Conservation (phyloP, 2,797 vertebrate genomes). For the Fundulus diaphanus region DNA sequence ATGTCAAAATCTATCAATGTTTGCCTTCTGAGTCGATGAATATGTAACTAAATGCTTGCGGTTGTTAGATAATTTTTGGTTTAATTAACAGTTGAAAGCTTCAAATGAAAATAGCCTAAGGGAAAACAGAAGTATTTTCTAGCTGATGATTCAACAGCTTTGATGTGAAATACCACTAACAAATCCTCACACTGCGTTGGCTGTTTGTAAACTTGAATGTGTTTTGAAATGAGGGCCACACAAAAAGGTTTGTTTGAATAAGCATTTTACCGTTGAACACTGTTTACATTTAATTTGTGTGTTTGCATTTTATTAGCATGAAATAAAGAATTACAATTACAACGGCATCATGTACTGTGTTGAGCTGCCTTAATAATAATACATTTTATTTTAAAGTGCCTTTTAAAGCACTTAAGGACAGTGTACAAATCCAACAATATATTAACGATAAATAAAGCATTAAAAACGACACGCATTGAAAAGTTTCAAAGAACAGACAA, state of each 20-base stretch:
- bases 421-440: constrained; percentile 6
- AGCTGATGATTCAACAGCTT: constrained; percentile 40
- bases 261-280: constrained; percentile 29
- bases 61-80: constrained; percentile 35
- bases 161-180: constrained; percentile 41
- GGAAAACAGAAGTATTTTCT: constrained; percentile 36
- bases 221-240: constrained; percentile 11
- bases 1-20: constrained; percentile 5
- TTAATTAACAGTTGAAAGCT: constrained; percentile 26
- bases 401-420: constrained; percentile 41
- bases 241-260: constrained; percentile 26
- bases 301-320: constrained; percentile 28
- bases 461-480: too few relatives aligned
- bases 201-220: constrained; percentile 23
- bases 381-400: too few relatives aligned
- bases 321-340: constrained; percentile 2
- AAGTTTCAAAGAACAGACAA: too few relatives aligned
- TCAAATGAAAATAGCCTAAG: constrained; percentile 34
- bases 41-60: constrained; percentile 20
- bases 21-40: constrained; percentile 15
- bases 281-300: constrained; percentile 26
- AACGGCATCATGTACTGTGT: constrained; percentile 13
- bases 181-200: constrained; percentile 42
- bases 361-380: constrained; percentile 16
- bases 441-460: neutral